Evolutionary conservation across 2,113 vertebrate genomes (phyloP).

Genomic region (Campylomormyrus tamandua): DNA sequence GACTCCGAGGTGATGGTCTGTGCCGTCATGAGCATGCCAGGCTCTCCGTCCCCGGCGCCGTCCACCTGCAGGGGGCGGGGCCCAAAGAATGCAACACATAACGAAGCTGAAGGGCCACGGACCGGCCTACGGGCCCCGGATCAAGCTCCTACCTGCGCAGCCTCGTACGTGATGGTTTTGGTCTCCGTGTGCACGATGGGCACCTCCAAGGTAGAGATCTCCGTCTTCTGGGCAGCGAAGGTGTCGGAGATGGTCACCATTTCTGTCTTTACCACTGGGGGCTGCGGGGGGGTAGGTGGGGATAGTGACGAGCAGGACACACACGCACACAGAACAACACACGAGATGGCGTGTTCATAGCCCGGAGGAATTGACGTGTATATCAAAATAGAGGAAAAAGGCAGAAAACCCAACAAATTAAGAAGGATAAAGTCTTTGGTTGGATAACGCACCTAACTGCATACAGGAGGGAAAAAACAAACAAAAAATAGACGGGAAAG

Average conservation of each 20-base stretch:
- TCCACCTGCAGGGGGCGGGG: conserved; percentile 64
- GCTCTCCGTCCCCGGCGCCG: conserved; percentile 68
- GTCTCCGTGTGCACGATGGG: conserved; percentile 99
- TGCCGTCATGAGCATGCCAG: conserved; percentile 83
- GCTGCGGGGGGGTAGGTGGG: conserved; percentile 64
- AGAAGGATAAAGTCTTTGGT: conserved; percentile 16
- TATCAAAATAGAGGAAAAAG: not conserved
- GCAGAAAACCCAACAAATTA: not conserved
- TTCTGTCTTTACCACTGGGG: conserved; percentile 98
- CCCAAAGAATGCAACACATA: not conserved
- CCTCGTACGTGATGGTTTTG: conserved; percentile 98
- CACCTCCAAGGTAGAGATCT: conserved; percentile 97
- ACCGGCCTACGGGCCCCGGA: too few species aligned
- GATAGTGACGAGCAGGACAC: conserved; percentile 48
- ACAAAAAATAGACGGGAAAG: not conserved
- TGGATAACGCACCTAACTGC: conserved; percentile 14
- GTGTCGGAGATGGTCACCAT: conserved; percentile 99
- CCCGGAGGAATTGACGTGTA: not conserved
- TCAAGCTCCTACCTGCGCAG: conserved; percentile 75
- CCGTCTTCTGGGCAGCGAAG: conserved; percentile 84
- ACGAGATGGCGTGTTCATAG: not conserved
- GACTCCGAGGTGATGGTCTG: conserved; percentile 97
- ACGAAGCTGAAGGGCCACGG: not conserved
- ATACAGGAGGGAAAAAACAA: conserved; percentile 31
- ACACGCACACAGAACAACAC: not conserved